Percentiles rank a stretch among this genome's conserved stretches.
phyloP scores from a whole-genome alignment of 2,113 vertebrate species.

The Paralichthys olivaceus region DNA sequence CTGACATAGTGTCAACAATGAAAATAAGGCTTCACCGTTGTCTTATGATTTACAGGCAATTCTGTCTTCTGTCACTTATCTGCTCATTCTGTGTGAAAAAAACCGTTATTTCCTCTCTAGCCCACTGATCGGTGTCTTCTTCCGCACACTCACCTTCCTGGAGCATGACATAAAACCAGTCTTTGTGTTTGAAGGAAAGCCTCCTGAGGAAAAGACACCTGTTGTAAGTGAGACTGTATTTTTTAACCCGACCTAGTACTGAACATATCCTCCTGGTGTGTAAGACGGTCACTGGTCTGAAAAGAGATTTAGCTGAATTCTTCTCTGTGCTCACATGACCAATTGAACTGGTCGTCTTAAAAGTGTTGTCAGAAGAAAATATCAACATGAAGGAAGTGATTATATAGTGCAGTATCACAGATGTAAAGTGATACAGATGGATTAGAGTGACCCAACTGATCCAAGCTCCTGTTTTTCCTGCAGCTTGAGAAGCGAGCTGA shows the following conservation, averaged over 20 bases:
- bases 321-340: neutral
- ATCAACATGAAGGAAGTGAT: neutral
- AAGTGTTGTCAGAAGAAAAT: neutral
- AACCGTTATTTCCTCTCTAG: conserved; percentile 52
- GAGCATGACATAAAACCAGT: conserved; percentile 85
- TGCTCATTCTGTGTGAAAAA: neutral
- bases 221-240: conserved; percentile 69
- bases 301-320: neutral
- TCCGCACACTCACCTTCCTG: conserved; percentile 82
- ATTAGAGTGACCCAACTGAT: neutral
- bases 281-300: neutral
- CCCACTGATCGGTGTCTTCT: conserved; percentile 80
- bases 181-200: conserved; percentile 84
- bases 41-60: no score
- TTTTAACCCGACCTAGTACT: neutral
- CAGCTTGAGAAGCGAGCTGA: conserved; percentile 82
- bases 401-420: neutral
- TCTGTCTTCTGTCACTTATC: neutral
- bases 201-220: conserved; percentile 77
- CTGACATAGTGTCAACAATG: neutral
- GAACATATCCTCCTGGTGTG: neutral
- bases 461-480: conserved; percentile 13
- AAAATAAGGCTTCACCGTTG: no score
- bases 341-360: neutral
- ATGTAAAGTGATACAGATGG: neutral